Evolutionary conservation across 2,113 vertebrate genomes (phyloP).

Genomic region (Parus major): DNA sequence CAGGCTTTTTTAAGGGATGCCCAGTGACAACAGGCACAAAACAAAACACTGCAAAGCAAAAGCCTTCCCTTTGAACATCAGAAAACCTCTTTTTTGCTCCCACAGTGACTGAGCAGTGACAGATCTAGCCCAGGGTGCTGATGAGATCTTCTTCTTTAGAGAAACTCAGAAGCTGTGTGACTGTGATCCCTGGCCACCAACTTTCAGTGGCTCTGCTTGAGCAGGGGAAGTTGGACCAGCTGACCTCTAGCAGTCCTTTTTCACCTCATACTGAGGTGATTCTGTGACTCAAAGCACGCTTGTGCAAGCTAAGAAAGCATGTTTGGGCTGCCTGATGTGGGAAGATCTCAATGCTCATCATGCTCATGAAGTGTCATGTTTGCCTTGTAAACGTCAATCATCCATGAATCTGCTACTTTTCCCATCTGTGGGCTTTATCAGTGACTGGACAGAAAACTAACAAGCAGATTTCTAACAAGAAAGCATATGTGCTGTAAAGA

Average conservation of each 20-base stretch:
- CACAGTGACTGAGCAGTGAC: background rate
- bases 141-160: background rate
- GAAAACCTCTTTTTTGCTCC: background rate
- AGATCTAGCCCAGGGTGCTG: background rate
- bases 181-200: background rate
- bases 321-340: fast-evolving
- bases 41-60: background rate
- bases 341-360: background rate
- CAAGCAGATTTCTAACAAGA: background rate
- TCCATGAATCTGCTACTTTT: background rate
- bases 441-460: background rate
- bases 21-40: background rate
- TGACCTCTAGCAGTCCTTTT: background rate
- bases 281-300: background rate
- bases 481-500: background rate
- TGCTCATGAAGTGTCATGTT: background rate
- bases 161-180: background rate
- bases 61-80: background rate
- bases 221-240: background rate
- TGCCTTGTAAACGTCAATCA: background rate
- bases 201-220: background rate
- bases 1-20: background rate
- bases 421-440: background rate
- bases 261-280: background rate
- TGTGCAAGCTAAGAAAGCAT: background rate